phyloP scores from a whole-genome alignment of 2,888 invertebrate species.

The Drosophila nr. fundita region DNA sequence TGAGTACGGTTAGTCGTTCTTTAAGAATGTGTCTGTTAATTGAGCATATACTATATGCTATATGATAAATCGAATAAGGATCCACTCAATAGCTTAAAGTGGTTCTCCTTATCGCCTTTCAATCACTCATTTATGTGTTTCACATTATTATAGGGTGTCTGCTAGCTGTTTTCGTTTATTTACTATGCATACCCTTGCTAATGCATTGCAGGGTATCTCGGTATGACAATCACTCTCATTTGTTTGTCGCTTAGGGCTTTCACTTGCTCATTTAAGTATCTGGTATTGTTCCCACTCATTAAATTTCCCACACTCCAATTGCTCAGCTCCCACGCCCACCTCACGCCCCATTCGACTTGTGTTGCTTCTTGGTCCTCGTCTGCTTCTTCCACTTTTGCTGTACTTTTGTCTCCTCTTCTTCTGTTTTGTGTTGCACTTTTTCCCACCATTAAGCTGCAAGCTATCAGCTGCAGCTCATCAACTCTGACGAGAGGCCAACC shows the following conservation, averaged over 20 bases:
- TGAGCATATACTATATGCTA: no score
- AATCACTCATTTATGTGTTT: not conserved
- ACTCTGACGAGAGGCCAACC: conserved; percentile 59
- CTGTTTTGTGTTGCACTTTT: conserved; percentile 46
- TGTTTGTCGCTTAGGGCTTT: conserved; percentile 17
- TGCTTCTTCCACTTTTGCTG: conserved; percentile 7
- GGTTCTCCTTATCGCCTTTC: not conserved
- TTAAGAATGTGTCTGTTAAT: not conserved
- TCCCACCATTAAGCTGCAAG: conserved; percentile 75
- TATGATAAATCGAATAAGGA: no score
- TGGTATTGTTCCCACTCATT: conserved; percentile 66
- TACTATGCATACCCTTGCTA: not conserved
- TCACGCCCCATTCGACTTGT: conserved; percentile 11
- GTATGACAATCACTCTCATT: not conserved
- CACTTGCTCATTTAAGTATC: conserved; percentile 34
- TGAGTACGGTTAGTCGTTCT: not conserved
- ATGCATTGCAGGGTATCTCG: conserved; percentile 6
- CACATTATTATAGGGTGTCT: not conserved
- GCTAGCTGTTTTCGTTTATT: not conserved
- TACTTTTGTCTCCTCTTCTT: conserved; percentile 10
- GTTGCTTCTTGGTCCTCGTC: not conserved
- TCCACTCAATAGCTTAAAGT: not conserved
- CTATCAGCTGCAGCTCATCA: conserved; percentile 76
- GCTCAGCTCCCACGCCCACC: conserved; percentile 49
- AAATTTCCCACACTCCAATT: conserved; percentile 75